These are phyloP conservation scores for Diarsia brunnea DNA, from an alignment of 2,888 invertebrate species.

Conservation along the genomic window DNA sequence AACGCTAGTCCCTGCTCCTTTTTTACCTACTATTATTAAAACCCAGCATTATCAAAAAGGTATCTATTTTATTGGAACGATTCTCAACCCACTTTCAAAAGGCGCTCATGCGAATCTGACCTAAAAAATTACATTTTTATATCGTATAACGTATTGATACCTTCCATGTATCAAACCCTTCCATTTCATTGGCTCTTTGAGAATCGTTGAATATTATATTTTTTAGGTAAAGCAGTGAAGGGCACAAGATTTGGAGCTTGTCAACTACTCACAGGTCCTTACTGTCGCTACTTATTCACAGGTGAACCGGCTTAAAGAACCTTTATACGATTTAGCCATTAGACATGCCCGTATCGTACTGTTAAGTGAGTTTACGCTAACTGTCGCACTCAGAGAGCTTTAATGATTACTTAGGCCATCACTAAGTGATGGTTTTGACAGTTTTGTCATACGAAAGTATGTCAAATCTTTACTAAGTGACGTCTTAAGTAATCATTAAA, in stretches of 20 bases:
- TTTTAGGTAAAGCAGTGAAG: conserved; percentile 3
- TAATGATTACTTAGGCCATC: no score
- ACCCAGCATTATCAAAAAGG: background rate
- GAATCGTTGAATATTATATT: background rate
- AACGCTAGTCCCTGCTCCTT: no score
- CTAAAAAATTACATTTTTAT: conserved; percentile 12
- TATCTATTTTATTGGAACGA: conserved; percentile 15
- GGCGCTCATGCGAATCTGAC: conserved; percentile 16
- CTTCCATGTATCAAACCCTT: conserved; percentile 39
- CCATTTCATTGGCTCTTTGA: conserved; percentile 30
- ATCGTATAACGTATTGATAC: conserved; percentile 22
- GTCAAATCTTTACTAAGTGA: no score
- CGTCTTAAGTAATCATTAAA: no score
- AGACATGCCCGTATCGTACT: no score
- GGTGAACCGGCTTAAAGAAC: background rate
- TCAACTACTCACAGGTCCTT: background rate
- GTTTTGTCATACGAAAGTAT: no score
- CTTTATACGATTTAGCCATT: no score
- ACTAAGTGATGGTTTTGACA: no score
- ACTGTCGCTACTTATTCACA: background rate
- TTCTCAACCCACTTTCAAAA: conserved; percentile 3
- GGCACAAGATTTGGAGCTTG: background rate
- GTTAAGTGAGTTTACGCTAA: background rate
- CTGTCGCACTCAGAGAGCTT: no score
- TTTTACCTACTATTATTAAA: no score